Percentiles rank a stretch among this genome's conserved stretches.
These are phyloP conservation scores for Dendrolimus houi DNA, from an alignment of 2,888 invertebrate genomes.

Conservation along the genomic window DNA sequence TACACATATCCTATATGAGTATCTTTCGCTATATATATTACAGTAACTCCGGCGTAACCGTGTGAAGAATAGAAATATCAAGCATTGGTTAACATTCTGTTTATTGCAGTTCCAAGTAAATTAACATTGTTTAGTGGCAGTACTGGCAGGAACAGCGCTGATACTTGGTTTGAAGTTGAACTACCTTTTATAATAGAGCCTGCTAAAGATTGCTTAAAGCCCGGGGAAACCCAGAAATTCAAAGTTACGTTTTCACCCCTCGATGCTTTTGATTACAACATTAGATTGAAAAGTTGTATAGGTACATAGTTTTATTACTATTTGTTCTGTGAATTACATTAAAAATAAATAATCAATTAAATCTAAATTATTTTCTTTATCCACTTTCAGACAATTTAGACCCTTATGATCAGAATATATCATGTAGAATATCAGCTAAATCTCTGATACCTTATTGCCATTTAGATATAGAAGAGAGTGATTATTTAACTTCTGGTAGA, in stretches of 20 bases:
- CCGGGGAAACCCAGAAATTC: constrained; percentile 51
- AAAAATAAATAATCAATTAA: not conserved
- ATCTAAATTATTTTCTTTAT: not conserved
- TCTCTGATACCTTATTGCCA: constrained; percentile 82
- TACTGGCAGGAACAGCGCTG: constrained; percentile 45
- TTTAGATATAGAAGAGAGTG: constrained; percentile 80
- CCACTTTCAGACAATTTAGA: constrained; percentile 54
- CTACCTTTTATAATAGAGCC: constrained; percentile 74
- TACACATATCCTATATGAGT: too few species aligned
- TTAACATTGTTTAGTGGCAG: constrained; percentile 56
- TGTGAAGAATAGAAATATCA: too few species aligned
- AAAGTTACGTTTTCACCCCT: constrained; percentile 73
- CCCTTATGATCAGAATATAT: constrained; percentile 72
- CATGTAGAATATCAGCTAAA: constrained; percentile 71
- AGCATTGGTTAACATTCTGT: not conserved
- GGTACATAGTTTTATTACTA: constrained; percentile 27
- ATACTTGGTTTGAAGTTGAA: constrained; percentile 61
- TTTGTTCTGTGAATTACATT: not conserved
- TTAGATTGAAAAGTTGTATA: constrained; percentile 50
- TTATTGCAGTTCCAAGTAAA: constrained; percentile 37
- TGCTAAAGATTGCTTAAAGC: constrained; percentile 49
- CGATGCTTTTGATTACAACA: constrained; percentile 70
- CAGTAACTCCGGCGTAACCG: too few species aligned
- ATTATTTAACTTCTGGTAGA: constrained; percentile 74
- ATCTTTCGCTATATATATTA: too few species aligned